Percentiles rank a stretch among this genome's conserved stretches.
Conservation (phyloP, 2,113 vertebrate genomes). For the Grantiella picta region DNA sequence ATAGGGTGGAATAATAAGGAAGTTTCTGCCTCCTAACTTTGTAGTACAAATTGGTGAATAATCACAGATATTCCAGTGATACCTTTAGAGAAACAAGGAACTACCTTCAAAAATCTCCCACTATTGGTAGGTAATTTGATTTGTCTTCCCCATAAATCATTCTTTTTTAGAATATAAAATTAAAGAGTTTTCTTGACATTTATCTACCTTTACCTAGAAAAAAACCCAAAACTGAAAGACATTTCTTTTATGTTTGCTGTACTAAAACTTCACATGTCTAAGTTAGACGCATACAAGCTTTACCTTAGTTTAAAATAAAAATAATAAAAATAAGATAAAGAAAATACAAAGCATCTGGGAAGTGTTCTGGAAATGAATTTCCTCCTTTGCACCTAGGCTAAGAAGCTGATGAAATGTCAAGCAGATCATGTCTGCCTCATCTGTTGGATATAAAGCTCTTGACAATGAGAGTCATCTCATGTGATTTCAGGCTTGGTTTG, state of each 20-base stretch:
- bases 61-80: slow-evolving; percentile 27
- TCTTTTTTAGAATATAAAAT: slow-evolving; percentile 61
- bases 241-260: slow-evolving; percentile 39
- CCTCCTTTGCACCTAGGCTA: neutral
- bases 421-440: neutral
- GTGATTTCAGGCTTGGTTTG: neutral
- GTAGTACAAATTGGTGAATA: slow-evolving; percentile 34
- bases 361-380: neutral
- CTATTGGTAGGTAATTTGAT: slow-evolving; percentile 18
- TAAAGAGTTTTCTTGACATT: slow-evolving; percentile 51
- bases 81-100: neutral
- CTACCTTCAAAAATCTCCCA: slow-evolving; percentile 17
- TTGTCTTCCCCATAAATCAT: slow-evolving; percentile 52
- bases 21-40: slow-evolving; percentile 17
- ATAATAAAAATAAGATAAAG: neutral
- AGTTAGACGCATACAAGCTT: neutral
- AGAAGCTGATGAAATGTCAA: slow-evolving; percentile 13
- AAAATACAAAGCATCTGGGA: neutral
- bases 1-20: neutral
- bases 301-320: slow-evolving; percentile 27
- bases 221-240: slow-evolving; percentile 35
- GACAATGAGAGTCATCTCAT: neutral
- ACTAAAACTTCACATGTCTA: slow-evolving; percentile 15
- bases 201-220: slow-evolving; percentile 15
- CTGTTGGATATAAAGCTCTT: neutral